phyloP scores from a whole-genome alignment of 2,113 vertebrate genomes.

The Junco hyemalis region DNA sequence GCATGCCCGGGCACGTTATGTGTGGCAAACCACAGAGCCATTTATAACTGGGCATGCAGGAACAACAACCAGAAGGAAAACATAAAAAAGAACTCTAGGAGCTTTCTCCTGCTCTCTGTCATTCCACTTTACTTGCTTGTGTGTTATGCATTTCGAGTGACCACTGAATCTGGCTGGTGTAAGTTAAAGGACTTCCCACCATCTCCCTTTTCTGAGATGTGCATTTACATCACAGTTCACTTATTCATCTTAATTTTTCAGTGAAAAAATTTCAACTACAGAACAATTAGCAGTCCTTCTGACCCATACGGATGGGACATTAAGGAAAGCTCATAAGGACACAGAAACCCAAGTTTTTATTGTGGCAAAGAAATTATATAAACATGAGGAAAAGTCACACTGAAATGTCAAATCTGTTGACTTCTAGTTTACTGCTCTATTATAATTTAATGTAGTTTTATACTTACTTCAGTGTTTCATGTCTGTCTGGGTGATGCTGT shows the following conservation, averaged over 20 bases:
- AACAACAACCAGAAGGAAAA: not conserved
- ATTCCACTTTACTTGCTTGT: not conserved
- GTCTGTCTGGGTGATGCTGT: slow-evolving; percentile 94
- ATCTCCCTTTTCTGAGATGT: not conserved
- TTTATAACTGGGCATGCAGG: not conserved
- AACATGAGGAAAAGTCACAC: not conserved
- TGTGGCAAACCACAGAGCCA: not conserved
- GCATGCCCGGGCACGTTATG: not conserved
- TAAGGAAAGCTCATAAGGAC: not conserved
- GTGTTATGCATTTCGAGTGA: not conserved
- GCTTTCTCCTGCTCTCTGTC: not conserved
- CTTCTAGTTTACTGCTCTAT: not conserved
- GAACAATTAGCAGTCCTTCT: not conserved
- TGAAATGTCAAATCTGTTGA: not conserved
- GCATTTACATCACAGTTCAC: not conserved
- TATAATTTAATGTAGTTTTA: not conserved
- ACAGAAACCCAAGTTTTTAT: not conserved
- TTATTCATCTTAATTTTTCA: not conserved
- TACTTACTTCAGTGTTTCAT: slow-evolving; percentile 94
- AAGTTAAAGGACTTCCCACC: not conserved
- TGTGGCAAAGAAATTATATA: not conserved
- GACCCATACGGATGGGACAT: not conserved
- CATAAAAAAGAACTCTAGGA: not conserved
- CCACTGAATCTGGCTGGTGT: not conserved
- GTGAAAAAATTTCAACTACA: not conserved